phyloP scores from a whole-genome alignment of 2,797 vertebrate species.

The Phoebastria nigripes region DNA sequence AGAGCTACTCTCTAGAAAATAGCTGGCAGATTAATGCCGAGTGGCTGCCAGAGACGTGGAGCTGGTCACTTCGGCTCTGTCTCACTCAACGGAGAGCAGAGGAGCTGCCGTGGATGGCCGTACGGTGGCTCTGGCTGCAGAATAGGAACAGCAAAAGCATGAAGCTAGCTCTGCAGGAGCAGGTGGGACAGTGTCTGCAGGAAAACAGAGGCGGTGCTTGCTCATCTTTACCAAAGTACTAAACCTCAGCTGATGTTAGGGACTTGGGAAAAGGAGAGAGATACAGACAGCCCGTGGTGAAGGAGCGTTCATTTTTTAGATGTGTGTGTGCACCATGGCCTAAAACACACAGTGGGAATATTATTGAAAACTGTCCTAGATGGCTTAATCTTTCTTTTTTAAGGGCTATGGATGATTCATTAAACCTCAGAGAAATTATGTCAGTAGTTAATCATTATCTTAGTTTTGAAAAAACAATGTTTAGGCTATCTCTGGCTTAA shows the following conservation, averaged over 20 bases:
- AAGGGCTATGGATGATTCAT: background rate
- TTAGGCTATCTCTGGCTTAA: background rate
- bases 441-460: background rate
- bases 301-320: background rate
- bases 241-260: background rate
- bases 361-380: background rate
- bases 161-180: background rate
- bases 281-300: background rate
- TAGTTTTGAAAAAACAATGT: background rate
- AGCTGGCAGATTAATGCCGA: background rate
- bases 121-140: background rate
- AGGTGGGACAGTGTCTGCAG: background rate
- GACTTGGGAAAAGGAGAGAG: background rate
- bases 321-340: background rate
- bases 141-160: rapidly evolving
- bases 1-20: background rate
- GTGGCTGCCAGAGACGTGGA: background rate
- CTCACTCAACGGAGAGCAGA: rapidly evolving
- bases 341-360: background rate
- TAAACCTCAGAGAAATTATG: background rate
- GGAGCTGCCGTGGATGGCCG: rapidly evolving
- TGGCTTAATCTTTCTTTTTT: background rate
- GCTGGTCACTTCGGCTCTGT: background rate
- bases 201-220: background rate
- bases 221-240: background rate